These are phyloP conservation scores for Eugnorisma glareosa DNA, from an alignment of 2,888 invertebrate species.

Conservation along the genomic window DNA sequence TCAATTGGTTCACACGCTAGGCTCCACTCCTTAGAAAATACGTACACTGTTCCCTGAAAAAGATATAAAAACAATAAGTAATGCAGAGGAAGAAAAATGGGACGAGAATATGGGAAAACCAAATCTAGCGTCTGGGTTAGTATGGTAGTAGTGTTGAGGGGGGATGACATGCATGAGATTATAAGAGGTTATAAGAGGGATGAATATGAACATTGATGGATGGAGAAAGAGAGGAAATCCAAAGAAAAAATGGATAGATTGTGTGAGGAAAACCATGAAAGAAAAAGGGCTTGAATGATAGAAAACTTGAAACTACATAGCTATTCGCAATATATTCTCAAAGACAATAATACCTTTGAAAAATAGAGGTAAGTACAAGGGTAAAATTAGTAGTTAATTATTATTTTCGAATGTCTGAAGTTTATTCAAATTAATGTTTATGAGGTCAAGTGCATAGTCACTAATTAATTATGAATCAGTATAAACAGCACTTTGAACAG, in stretches of 20 bases:
- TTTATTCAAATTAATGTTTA: not conserved
- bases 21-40: slow-evolving; percentile 49
- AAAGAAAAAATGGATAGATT: not conserved
- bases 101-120: not conserved
- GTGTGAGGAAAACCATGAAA: not conserved
- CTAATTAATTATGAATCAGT: not conserved
- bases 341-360: not conserved
- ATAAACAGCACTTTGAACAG: not conserved
- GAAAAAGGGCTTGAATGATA: not conserved
- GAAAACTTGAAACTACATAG: too few species aligned
- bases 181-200: not conserved
- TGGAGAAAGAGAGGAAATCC: not conserved
- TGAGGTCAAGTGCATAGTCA: not conserved
- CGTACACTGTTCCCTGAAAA: slow-evolving; percentile 52
- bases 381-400: not conserved
- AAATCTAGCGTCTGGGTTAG: not conserved
- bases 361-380: not conserved
- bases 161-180: not conserved
- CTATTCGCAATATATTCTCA: not conserved
- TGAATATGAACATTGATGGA: too few species aligned
- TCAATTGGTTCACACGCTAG: slow-evolving; percentile 56
- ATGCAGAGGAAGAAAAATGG: not conserved
- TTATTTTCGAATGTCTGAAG: not conserved
- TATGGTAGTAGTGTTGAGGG: not conserved
- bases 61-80: not conserved